Base-by-base conservation (phyloP, 2,888 invertebrate species). In the Parapristionchus giblindavisi region DNA sequence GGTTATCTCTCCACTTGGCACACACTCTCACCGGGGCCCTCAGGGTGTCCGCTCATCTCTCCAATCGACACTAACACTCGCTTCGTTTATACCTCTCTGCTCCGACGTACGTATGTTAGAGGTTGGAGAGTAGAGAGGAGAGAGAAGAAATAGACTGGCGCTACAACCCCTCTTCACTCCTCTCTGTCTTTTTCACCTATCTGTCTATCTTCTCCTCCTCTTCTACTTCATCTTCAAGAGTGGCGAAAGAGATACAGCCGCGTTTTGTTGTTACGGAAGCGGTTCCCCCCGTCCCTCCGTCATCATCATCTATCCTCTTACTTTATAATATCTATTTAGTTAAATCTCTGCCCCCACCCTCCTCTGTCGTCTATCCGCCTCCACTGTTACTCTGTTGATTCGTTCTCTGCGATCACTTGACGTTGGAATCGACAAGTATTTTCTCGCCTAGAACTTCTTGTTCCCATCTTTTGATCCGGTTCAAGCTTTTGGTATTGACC, bases 221-320 rank as follows among this genome's bases (percentile, higher is more conserved):
- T 38, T 73, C 58, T 65, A 72, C 65, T 71, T 63, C 68, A 65
- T 63, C 38, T 61, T 61, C 61, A 61, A 61, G 61, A 61, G 61
- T 36, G 61, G 40, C 38, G 32, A 38, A 61, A 11, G n/a, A 61
- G 36, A 6, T 36, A 40, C 61, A 61, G 61, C 38, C 38, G 27
- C 40, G 36, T 38, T n/a, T 61, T 40, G 36, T 38, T 36, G 36
- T 40, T 4, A 24, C 60, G 24, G n/a, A 5, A 52, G 4, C 52
- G 4, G 40, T 40, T 8, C 61, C n/a, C 52, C 24, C 52, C 52
- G 4, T 17, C 21, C n/a, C 21, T 52, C 52, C 24, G 11, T 38
- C 61, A n/a, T 24, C 61, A n/a, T 61, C 24, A 36, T 40, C 61
- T 38, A 36, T 60, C 60, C 11, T 17, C n/a, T n/a, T n/a, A n/a